Evolutionary conservation across 2,888 invertebrate species (phyloP).

Genomic region (Blastobasis lacticolella): DNA sequence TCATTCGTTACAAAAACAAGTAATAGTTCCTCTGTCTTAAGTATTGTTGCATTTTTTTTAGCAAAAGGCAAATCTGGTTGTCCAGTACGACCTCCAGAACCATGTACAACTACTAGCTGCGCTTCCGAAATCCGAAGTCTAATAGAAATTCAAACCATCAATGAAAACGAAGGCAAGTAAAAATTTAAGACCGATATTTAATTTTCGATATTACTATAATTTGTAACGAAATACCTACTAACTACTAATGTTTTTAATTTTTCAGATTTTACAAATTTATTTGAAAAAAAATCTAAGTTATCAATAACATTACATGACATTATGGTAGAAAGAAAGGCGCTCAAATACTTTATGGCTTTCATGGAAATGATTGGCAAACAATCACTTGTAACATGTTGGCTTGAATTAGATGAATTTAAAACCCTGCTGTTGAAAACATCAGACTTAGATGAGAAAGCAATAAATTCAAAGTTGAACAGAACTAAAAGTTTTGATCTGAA

Average conservation of each 20-base stretch:
- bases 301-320: slow-evolving; percentile 85
- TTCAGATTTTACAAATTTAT: slow-evolving; percentile 51
- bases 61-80: slow-evolving; percentile 69
- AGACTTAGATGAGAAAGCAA: slow-evolving; percentile 4
- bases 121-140: slow-evolving; percentile 27
- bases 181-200: slow-evolving; percentile 1
- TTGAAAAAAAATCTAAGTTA: slow-evolving; percentile 76
- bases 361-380: slow-evolving; percentile 84
- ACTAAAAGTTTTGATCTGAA: slow-evolving; percentile 53
- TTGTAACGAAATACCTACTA: not conserved
- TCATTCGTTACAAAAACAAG: too few relatives aligned
- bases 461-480: slow-evolving; percentile 33
- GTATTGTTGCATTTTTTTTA: slow-evolving; percentile 28
- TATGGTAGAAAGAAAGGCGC: slow-evolving; percentile 83
- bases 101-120: slow-evolving; percentile 16
- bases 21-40: too few relatives aligned
- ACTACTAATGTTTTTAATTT: slow-evolving; percentile 18
- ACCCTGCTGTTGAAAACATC: slow-evolving; percentile 10
- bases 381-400: slow-evolving; percentile 81
- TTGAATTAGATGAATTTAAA: slow-evolving; percentile 82
- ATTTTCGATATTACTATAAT: not conserved
- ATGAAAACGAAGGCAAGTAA: slow-evolving; percentile 47
- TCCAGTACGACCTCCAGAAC: slow-evolving; percentile 65
- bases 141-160: slow-evolving; percentile 36
- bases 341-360: slow-evolving; percentile 89